Evolutionary conservation across 2,797 vertebrate genomes (phyloP), one percentile per base, ranked within the genome.

Genomic region (Alfaro cultratus): DNA sequence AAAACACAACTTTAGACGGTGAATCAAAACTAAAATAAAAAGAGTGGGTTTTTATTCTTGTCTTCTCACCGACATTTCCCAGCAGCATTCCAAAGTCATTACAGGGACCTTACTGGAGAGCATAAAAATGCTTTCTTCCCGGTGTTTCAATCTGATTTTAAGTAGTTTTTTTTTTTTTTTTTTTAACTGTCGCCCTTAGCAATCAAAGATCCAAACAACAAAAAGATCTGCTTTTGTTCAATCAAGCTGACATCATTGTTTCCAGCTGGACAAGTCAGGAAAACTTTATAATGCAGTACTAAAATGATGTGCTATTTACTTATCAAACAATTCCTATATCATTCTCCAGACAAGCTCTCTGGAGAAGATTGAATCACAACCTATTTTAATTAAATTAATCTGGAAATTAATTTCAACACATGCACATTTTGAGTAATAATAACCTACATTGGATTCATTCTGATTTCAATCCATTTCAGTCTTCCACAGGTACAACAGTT

Each of bases 101-200:
- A 93, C 94, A 83, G 88, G 89, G 91, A 91, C 85, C 74, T 93
- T 91, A 16, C 74, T 88, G 79, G 92, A 94, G 92, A 91, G 93
- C 86, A 87, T 85, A 93, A 91, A 92, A 96, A 94, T 5, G 29
- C 85, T 90, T 1, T 80, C 86, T 96, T 97, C 95, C 95, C 95
- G 95, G 87, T 87, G 85, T 95, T 96, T 93, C 95, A 92, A 93
- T 90, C 82, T 79, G 87, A 97, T 94, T 91, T 70, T 87, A 43
- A 70, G 67, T 51, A 76, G 78, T 31, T 77, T 53, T 31, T 60
- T 51, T 49, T 47, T 47, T 46, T 76, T 85, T 80, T 78, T 78
- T 79, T 71, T 60, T 79, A 78, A n/a, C 47, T 36, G 83, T 82
- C 81, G 78, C 87, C 88, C 87, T 93, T 88, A 85, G 84, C 81